phyloP scores from a whole-genome alignment of 2,113 vertebrate species.

The Melanerpes aurifrons region DNA sequence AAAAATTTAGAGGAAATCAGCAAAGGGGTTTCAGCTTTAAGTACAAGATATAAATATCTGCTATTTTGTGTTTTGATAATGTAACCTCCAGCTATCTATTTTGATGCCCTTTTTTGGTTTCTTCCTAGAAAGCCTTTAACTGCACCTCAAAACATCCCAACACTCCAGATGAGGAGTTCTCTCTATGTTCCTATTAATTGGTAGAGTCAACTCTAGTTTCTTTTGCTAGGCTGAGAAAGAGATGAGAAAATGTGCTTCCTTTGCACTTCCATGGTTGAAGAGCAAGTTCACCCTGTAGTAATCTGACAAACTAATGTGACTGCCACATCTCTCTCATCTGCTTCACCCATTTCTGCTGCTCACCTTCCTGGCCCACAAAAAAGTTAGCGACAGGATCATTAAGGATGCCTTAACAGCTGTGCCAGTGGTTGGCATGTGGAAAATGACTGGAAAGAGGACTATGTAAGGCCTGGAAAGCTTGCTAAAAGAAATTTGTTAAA shows the following conservation, averaged over 20 bases:
- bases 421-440: background rate
- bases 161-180: background rate
- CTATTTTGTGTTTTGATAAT: background rate
- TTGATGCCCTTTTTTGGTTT: background rate
- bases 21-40: background rate
- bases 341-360: background rate
- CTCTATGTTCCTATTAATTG: fast-evolving
- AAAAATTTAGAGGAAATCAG: conserved; percentile 53
- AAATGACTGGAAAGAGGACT: background rate
- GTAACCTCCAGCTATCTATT: background rate
- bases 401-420: background rate
- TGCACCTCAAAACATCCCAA: background rate
- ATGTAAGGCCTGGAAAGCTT: background rate
- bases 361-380: background rate
- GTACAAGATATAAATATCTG: background rate
- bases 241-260: background rate
- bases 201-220: background rate
- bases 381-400: background rate
- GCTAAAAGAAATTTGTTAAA: background rate
- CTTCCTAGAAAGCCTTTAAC: background rate
- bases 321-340: background rate
- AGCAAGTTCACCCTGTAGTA: background rate
- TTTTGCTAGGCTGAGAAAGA: background rate
- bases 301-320: background rate
- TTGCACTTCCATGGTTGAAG: background rate